Evolutionary conservation across 2,888 invertebrate species (phyloP), one percentile per base, ranked within the genome.

Genomic region (Napeogenes inachia): DNA sequence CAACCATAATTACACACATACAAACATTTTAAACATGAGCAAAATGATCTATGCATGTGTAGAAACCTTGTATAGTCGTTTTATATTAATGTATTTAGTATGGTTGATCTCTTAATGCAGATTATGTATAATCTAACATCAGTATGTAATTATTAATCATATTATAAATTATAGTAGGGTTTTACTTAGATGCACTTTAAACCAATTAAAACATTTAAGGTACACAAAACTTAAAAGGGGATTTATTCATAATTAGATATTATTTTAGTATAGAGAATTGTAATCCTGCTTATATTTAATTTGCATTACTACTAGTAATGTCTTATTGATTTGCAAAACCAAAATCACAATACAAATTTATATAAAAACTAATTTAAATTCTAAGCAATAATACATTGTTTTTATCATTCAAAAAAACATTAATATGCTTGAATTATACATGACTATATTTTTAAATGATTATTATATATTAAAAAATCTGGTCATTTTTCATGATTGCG

Each of bases 21-120:
- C 35, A 35, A 5, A 35, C 6, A 6, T 35, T 50, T 3, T 21
- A 50, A 12, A 30, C 21, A 21, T 50, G 13, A 50, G 13, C 21
- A 21, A 21, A 21, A 50, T 50, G 13, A 50, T 50, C 21, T 50
- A 21, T 30, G 30, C 50, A 50, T 12, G 30, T 50, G 30, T 50
- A 8, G 10, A 6, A 42, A 10, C 8, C 42, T 12, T 50, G 50
- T 50, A 50, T 30, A 50, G 50, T 30, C 35, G 35, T 13, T 47
- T 13, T 50, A 12, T 30, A 21, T 50, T 30, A 30, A 50, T 50
- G 50, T 50, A 13, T 42, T 59, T 65, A 62, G 55, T 57, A 57
- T 62, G 35, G 62, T 60, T 65, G 65, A 65, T 65, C 62, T 65
- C 65, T 45, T 56, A 59, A 10, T 46, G 57, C 57, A 30, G 30